Percentiles rank a stretch among this genome's conserved stretches.
These are phyloP conservation scores for Anomalospiza imberbis DNA, from an alignment of 2,797 vertebrate genomes.

Conservation along the genomic window DNA sequence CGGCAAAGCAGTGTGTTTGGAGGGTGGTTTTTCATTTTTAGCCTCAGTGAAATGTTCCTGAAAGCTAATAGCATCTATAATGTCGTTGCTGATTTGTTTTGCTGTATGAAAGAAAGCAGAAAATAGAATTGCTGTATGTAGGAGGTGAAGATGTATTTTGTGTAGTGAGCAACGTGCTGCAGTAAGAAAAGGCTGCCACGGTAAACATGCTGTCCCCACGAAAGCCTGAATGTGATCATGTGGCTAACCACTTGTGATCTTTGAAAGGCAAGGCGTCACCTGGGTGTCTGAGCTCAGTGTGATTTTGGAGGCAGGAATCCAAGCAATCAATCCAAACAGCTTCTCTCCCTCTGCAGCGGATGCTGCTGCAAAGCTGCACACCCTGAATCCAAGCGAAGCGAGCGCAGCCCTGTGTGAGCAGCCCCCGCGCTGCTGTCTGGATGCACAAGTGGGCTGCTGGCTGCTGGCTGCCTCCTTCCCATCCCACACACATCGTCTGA, in stretches of 20 bases:
- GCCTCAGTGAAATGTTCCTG: constrained; percentile 13
- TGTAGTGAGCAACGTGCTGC: neutral
- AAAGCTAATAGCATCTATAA: constrained; percentile 29
- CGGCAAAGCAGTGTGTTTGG: neutral
- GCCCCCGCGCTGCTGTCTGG: rapidly evolving
- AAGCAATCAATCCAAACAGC: neutral
- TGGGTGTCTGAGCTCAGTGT: neutral
- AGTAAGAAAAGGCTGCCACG: neutral
- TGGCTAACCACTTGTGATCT: neutral
- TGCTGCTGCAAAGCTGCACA: rapidly evolving
- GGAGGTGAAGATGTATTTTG: constrained; percentile 28
- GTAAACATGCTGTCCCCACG: neutral
- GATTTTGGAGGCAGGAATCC: neutral
- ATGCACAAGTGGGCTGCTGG: rapidly evolving
- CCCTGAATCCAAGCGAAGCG: neutral
- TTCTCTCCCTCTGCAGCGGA: neutral
- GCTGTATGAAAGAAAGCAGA: constrained; percentile 24
- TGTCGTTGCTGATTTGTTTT: constrained; percentile 26
- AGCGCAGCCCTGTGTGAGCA: neutral
- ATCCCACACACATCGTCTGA: rapidly evolving
- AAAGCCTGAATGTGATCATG: neutral
- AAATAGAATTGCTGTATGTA: constrained; percentile 36
- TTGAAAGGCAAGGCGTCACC: neutral
- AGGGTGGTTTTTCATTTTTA: neutral
- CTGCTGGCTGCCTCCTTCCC: neutral